These are phyloP conservation scores for Setipinna tenuifilis DNA, from an alignment of 2,797 vertebrate genomes.

Conservation along the genomic window DNA sequence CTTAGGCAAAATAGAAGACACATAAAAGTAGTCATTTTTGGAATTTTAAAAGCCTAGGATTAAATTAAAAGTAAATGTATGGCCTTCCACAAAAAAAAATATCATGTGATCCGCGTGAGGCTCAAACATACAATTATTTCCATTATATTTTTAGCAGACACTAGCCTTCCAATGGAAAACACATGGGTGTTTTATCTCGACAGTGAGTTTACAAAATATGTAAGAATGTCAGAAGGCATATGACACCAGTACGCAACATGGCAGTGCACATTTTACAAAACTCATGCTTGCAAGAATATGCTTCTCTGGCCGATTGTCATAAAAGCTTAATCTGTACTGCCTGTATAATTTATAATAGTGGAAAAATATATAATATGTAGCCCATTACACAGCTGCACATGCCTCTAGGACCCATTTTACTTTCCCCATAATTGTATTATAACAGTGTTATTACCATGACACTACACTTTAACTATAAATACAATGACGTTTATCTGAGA, in stretches of 20 bases:
- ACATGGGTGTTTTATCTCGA: background rate
- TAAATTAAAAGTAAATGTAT: background rate
- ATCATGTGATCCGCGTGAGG: background rate
- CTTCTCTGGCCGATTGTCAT: background rate
- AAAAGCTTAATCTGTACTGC: no score
- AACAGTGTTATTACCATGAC: background rate
- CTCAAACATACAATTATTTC: background rate
- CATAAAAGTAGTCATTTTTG: no score
- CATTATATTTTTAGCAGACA: background rate
- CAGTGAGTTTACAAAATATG: no score
- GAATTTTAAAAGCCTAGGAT: no score
- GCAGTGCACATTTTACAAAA: no score
- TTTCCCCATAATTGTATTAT: background rate
- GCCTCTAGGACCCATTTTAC: background rate
- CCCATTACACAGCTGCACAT: background rate
- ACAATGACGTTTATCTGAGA: background rate
- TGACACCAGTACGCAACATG: background rate
- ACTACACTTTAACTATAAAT: background rate
- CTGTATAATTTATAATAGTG: no score
- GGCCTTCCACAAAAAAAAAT: background rate
- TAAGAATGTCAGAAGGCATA: background rate
- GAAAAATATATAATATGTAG: no score
- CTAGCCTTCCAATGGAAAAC: background rate
- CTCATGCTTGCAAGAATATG: background rate
- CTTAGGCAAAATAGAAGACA: background rate